Evolutionary conservation across 2,797 vertebrate genomes (phyloP).

Genomic region (Philypnodon macrostomus): DNA sequence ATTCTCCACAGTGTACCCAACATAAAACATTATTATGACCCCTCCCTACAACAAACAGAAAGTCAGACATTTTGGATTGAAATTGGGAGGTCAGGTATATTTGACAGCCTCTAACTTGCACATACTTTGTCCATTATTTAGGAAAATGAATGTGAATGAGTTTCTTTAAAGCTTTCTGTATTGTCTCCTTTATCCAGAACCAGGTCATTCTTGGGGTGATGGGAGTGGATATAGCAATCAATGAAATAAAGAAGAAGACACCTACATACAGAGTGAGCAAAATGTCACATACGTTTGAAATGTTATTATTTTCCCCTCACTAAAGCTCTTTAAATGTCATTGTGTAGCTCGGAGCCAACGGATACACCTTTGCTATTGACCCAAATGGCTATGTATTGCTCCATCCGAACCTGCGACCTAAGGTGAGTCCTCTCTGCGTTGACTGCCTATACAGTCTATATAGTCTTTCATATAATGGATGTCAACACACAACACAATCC

Average conservation of each 20-base stretch:
- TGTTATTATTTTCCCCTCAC: too few relatives aligned
- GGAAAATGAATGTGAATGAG: too few relatives aligned
- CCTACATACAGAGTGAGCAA: constrained; percentile 89
- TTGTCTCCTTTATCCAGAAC: constrained; percentile 77
- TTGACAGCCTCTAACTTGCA: too few relatives aligned
- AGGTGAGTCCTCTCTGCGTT: constrained; percentile 73
- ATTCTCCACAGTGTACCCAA: too few relatives aligned
- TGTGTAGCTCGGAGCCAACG: constrained; percentile 86
- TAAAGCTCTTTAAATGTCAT: constrained; percentile 3
- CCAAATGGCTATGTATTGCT: constrained; percentile 94
- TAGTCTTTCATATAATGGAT: too few relatives aligned
- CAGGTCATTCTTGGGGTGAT: constrained; percentile 97
- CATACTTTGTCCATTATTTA: too few relatives aligned
- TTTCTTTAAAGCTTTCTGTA: not conserved
- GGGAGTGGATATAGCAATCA: constrained; percentile 94
- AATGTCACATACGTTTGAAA: not conserved
- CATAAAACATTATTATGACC: too few relatives aligned
- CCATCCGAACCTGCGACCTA: constrained; percentile 93
- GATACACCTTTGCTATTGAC: constrained; percentile 94
- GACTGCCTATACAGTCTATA: too few relatives aligned
- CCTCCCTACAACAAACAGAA: too few relatives aligned
- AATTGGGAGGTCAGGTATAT: too few relatives aligned
- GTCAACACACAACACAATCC: constrained; percentile 8
- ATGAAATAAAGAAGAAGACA: constrained; percentile 94
- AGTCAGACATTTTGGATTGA: too few relatives aligned